Evolutionary conservation across 2,113 vertebrate genomes (phyloP).

Genomic region (Takifugu bimaculatus): DNA sequence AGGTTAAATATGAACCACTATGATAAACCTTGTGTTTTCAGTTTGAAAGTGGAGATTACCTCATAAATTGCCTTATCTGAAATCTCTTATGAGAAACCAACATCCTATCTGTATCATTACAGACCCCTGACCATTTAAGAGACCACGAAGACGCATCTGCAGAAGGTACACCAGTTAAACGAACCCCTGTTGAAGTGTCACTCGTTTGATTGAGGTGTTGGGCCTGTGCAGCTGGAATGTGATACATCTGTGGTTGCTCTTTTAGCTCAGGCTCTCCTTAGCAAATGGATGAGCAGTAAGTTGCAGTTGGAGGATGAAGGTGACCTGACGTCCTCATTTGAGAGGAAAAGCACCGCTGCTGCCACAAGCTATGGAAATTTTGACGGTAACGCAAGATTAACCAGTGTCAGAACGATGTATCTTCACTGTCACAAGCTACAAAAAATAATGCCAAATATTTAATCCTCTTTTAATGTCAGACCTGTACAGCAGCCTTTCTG

Average conservation of each 20-base stretch:
- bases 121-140: constrained; percentile 71
- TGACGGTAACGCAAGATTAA: constrained; percentile 77
- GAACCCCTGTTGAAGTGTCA: constrained; percentile 10
- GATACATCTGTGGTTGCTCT: constrained; percentile 13
- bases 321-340: constrained; percentile 41
- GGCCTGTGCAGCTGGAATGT: not conserved
- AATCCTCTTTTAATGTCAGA: constrained; percentile 70
- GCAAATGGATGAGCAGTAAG: constrained; percentile 83
- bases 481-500: constrained; percentile 80
- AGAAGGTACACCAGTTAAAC: constrained; percentile 72
- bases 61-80: constrained; percentile 80
- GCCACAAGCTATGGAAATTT: constrained; percentile 72
- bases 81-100: constrained; percentile 59
- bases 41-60: constrained; percentile 72
- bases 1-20: not conserved
- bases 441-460: not conserved
- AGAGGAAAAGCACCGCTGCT: constrained; percentile 32
- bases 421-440: not conserved
- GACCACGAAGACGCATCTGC: constrained; percentile 77
- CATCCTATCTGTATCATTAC: constrained; percentile 57
- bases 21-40: not conserved
- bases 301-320: constrained; percentile 75
- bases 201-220: not conserved
- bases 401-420: not conserved
- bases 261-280: constrained; percentile 84